A percentile compares a stretch with the other conserved stretches of the same genome.
phyloP scores from a whole-genome alignment of 2,888 invertebrate species.

The Hermaeophaga mercurialis region DNA sequence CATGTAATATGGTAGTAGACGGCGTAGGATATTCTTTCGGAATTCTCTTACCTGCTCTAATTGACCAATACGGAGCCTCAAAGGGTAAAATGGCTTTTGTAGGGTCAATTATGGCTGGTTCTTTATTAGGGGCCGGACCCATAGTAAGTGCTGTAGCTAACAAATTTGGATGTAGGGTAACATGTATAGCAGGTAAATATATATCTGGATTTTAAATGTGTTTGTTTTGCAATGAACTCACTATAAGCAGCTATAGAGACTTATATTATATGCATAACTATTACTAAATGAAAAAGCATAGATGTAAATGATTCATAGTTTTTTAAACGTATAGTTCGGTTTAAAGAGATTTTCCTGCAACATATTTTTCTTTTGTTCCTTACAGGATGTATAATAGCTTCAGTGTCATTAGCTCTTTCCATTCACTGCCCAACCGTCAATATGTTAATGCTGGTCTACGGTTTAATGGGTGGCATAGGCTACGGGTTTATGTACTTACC shows the following conservation, averaged over 20 bases:
- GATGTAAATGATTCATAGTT: too few species aligned
- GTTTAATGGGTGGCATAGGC: conserved; percentile 62
- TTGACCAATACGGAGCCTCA: conserved; percentile 79
- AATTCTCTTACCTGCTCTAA: conserved; percentile 82
- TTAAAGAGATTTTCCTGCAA: background rate
- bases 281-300: too few species aligned
- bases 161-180: conserved; percentile 88
- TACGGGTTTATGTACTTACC: conserved; percentile 67
- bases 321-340: too few species aligned
- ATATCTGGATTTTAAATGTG: too few species aligned
- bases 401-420: conserved; percentile 82
- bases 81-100: conserved; percentile 93
- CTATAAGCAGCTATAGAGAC: too few species aligned
- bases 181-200: conserved; percentile 84
- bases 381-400: conserved; percentile 70
- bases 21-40: conserved; percentile 99
- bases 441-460: conserved; percentile 91
- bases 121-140: conserved; percentile 93
- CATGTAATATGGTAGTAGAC: conserved; percentile 98
- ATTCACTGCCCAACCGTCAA: conserved; percentile 84
- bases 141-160: conserved; percentile 94
- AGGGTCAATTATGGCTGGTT: conserved; percentile 91
- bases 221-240: too few species aligned
- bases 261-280: too few species aligned
- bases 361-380: background rate